Evolutionary conservation across 2,888 invertebrate genomes (phyloP).

Genomic region (Drosophila meridionalis): DNA sequence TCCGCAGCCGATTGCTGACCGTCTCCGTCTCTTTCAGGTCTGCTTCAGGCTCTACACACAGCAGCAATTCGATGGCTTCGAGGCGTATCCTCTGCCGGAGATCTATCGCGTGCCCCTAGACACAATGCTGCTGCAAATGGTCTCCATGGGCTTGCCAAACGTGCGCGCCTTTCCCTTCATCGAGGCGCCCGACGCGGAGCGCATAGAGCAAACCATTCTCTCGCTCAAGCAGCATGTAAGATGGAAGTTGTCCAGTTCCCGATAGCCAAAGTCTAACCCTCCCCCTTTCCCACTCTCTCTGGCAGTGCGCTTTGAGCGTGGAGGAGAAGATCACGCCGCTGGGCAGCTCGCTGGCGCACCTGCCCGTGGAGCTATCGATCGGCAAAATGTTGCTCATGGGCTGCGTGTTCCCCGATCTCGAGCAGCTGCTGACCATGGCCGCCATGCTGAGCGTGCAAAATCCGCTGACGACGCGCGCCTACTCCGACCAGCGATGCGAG

Average conservation of each 20-base stretch:
- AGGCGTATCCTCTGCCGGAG: slow-evolving; percentile 95
- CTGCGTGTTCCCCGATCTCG: slow-evolving; percentile 94
- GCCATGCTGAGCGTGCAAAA: slow-evolving; percentile 97
- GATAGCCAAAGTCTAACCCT: neutral
- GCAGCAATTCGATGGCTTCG: slow-evolving; percentile 91
- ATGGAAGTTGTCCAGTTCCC: neutral
- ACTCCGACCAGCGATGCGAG: slow-evolving; percentile 93
- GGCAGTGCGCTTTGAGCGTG: slow-evolving; percentile 91
- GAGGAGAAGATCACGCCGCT: slow-evolving; percentile 93
- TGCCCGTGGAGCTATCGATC: slow-evolving; percentile 97
- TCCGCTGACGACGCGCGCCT: slow-evolving; percentile 95
- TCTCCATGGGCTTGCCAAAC: slow-evolving; percentile 96
- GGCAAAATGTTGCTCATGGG: slow-evolving; percentile 98
- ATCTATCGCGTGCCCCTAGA: slow-evolving; percentile 97
- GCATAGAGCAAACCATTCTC: slow-evolving; percentile 93
- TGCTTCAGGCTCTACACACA: slow-evolving; percentile 96
- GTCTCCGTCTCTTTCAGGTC: slow-evolving; percentile 81
- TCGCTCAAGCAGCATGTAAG: slow-evolving; percentile 93
- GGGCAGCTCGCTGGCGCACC: slow-evolving; percentile 93
- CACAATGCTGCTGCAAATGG: slow-evolving; percentile 95
- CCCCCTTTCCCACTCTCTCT: neutral
- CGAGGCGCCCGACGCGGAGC: slow-evolving; percentile 94
- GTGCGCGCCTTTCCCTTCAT: slow-evolving; percentile 97
- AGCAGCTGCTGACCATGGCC: slow-evolving; percentile 94
- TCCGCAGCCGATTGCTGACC: neutral